Evolutionary conservation across 2,113 vertebrate genomes (phyloP), one percentile per base, ranked within the genome.

Genomic region (Stigmatopora nigra): DNA sequence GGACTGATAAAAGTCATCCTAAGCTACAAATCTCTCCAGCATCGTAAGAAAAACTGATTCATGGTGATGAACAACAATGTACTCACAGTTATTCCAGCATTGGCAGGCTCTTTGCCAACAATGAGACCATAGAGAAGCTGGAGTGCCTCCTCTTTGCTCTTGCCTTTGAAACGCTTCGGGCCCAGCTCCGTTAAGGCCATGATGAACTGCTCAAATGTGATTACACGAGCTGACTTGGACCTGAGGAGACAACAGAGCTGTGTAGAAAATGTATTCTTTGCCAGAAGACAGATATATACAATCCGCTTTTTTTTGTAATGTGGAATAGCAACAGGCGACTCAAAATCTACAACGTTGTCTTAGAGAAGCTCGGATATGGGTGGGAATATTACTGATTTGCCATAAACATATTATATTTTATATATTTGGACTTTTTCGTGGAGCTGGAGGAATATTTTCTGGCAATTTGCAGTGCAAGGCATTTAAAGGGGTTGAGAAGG

Each of bases 201-300:
- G 68, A 78, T 88, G 80, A 95, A 97, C 78, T 95, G 91, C 44
- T 85, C 78, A 56, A 92, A 95, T 1, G 85, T 94, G 79, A 97
- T 92, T 19, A 92, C 92, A 22, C 90, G 88, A 62, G 83, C 89
- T 3, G 89, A 86, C 80, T 94, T 97, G 63, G 81, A 70, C 86
- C 95, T 92, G 61, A 49, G 47, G 67, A 78, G 57, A 85, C 17
- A 80, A 36, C 38, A 41, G 76, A 46, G 12, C 22, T 31, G 13
- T 31, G 22, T 15, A 22, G 25, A 56, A 56, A 16, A 31, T 15
- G 1, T 56, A 31, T 31, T 5, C 5, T 6, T 22, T 56, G 53
- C 53, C 53, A 31, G 22, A 56, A 22, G 53, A 56, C 8, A 36
- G 17, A 59, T 25, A 38, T 25, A 38, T n/a, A 10, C 35, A n/a